A percentile compares a stretch with the other conserved stretches of the same genome.
phyloP scores from a whole-genome alignment of 2,797 vertebrate genomes.

The Catamblyrhynchus diadema region DNA sequence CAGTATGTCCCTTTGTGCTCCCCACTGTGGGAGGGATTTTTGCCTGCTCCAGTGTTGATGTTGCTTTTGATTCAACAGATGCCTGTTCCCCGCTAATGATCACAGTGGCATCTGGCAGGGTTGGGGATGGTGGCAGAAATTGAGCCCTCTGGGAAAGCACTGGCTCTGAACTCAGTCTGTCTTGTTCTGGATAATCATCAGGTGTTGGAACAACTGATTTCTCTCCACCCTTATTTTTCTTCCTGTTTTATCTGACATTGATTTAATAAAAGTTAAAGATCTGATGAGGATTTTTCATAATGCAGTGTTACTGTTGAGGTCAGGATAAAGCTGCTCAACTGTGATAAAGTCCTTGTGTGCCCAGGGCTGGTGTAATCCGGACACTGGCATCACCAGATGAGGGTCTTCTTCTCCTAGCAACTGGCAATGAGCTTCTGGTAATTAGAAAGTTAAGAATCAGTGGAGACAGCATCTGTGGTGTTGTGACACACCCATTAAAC shows the following conservation, averaged over 20 bases:
- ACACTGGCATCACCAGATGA: not conserved
- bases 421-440: not conserved
- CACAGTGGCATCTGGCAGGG: not conserved
- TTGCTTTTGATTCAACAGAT: not conserved
- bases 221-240: not conserved
- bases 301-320: not conserved
- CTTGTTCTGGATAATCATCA: conserved; percentile 60
- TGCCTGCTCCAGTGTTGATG: conserved; percentile 60
- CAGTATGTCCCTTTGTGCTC: not conserved
- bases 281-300: not conserved
- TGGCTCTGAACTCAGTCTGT: conserved; percentile 42
- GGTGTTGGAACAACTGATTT: conserved; percentile 74
- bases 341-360: not conserved
- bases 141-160: not conserved
- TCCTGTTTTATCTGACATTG: conserved; percentile 72
- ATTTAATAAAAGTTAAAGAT: conserved; percentile 76
- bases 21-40: not conserved
- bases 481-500: not conserved
- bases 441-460: not conserved
- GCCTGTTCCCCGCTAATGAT: conserved; percentile 1
- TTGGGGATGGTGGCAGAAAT: conserved; percentile 23
- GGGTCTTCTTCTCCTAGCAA: not conserved
- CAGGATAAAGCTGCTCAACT: not conserved
- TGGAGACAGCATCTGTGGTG: not conserved
- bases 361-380: not conserved